Conservation (phyloP, 1,140 invertebrate species). For the Coenobita brevimanus region DNA sequence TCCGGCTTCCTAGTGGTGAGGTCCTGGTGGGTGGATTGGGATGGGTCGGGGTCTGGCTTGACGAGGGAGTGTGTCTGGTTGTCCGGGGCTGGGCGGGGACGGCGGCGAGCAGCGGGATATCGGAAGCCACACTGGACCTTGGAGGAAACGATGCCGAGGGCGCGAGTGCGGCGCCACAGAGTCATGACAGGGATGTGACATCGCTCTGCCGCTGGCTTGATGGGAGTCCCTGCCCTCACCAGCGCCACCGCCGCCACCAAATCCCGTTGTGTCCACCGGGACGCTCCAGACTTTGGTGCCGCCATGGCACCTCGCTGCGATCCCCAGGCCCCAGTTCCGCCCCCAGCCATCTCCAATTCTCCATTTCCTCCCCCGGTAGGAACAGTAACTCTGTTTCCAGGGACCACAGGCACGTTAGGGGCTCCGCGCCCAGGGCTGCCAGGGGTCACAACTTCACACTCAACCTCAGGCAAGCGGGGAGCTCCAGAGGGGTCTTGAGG, state of each 20-base stretch:
- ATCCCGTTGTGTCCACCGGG: conserved; percentile 69
- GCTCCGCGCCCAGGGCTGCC: no score
- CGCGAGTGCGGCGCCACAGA: conserved; percentile 70
- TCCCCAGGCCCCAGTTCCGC: conserved; percentile 62
- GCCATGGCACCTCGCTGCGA: conserved; percentile 60
- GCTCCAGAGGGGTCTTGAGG: not conserved
- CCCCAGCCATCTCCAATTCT: not conserved
- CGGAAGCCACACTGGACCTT: conserved; percentile 63
- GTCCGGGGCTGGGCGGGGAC: conserved; percentile 56
- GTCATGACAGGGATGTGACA: conserved; percentile 71
- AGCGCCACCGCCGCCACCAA: conserved; percentile 69
- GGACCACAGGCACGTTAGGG: no score
- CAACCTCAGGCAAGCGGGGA: not conserved
- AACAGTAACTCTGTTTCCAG: not conserved
- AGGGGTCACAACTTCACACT: no score
- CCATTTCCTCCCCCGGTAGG: not conserved
- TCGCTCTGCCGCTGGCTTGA: conserved; percentile 69
- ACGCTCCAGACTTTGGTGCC: conserved; percentile 68
- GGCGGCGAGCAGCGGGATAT: conserved; percentile 48
- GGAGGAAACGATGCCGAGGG: conserved; percentile 68
- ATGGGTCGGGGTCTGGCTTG: conserved; percentile 13
- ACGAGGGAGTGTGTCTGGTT: not conserved
- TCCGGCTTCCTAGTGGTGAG: not conserved
- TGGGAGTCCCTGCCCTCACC: conserved; percentile 67
- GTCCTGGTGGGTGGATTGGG: not conserved